Conservation (phyloP, 37 sponge, comb jelly and placozoan genomes). For the Haliclona indistincta region DNA sequence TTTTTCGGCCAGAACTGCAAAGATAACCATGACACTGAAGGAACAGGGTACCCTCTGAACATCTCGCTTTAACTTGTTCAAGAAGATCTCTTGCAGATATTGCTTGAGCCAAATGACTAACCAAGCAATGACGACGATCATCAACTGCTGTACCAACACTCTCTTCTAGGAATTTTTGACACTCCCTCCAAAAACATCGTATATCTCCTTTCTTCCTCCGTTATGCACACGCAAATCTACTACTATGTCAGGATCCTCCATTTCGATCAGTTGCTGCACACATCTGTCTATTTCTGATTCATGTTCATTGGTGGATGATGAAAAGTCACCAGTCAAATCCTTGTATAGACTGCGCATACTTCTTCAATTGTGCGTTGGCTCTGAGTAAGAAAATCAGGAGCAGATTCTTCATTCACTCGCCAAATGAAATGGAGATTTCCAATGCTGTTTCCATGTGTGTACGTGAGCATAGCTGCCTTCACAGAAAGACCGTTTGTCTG, state of each 20-base stretch:
- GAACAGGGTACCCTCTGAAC: constrained; percentile 21
- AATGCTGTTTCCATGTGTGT: constrained; percentile 48
- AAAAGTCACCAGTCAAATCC: no score
- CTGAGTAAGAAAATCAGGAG: constrained; percentile 3
- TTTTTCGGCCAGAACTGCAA: constrained; percentile 68
- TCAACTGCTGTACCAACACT: neutral
- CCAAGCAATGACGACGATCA: neutral
- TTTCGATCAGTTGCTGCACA: neutral
- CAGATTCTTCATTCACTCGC: constrained; percentile 20
- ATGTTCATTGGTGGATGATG: no score
- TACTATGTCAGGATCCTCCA: constrained; percentile 33
- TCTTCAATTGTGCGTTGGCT: constrained; percentile 32
- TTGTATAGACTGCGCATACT: no score
- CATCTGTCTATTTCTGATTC: neutral
- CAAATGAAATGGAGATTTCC: constrained; percentile 55
- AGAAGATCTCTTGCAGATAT: constrained; percentile 31
- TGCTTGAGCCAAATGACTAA: constrained; percentile 10
- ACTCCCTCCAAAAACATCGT: constrained; percentile 21
- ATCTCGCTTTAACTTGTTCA: constrained; percentile 30
- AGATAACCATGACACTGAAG: neutral
- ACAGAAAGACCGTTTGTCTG: neutral
- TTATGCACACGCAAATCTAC: constrained; percentile 1
- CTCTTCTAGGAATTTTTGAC: constrained; percentile 32
- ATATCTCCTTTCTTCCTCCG: constrained; percentile 6
- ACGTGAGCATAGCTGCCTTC: constrained; percentile 4